A percentile compares a stretch with the other conserved stretches of the same genome.
phyloP scores from a whole-genome alignment of 2,113 vertebrate species.

The Dolichallabes microphthalmus region DNA sequence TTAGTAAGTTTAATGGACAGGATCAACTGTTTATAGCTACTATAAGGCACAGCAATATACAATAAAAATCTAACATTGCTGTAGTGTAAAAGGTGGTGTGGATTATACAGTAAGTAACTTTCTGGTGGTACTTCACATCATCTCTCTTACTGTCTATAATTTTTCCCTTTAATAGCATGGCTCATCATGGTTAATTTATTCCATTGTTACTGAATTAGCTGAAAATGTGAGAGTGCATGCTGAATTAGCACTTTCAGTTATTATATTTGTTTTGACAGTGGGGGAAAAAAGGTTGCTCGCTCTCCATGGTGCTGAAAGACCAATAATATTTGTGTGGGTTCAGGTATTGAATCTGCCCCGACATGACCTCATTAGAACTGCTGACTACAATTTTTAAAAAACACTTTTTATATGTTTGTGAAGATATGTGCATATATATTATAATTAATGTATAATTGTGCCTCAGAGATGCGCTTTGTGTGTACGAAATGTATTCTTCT shows the following conservation, averaged over 20 bases:
- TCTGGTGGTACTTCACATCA: not conserved
- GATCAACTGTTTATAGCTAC: not conserved
- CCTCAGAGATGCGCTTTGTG: not conserved
- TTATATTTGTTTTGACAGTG: slow-evolving; percentile 24
- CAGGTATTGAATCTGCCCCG: slow-evolving; percentile 9
- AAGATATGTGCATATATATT: not conserved
- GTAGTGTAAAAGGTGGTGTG: not conserved
- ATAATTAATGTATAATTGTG: not conserved
- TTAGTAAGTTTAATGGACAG: too few species aligned
- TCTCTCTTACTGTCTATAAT: not conserved
- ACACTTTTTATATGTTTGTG: not conserved
- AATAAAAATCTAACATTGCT: not conserved
- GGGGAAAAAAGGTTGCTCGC: not conserved
- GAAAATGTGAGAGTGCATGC: slow-evolving; percentile 54
- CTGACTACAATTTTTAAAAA: slow-evolving; percentile 29
- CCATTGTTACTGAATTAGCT: not conserved
- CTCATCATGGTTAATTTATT: not conserved
- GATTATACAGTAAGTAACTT: not conserved
- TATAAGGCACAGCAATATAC: not conserved
- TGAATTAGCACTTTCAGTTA: slow-evolving; percentile 46
- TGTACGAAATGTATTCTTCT: slow-evolving; percentile 35
- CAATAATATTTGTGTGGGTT: not conserved
- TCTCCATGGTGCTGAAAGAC: slow-evolving; percentile 53
- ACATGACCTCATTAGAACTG: slow-evolving; percentile 35
- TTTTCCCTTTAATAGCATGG: not conserved